Percentiles rank a stretch among this genome's conserved stretches.
Conservation (phyloP, 2,888 invertebrate species). For the Schizaphis graminum region DNA sequence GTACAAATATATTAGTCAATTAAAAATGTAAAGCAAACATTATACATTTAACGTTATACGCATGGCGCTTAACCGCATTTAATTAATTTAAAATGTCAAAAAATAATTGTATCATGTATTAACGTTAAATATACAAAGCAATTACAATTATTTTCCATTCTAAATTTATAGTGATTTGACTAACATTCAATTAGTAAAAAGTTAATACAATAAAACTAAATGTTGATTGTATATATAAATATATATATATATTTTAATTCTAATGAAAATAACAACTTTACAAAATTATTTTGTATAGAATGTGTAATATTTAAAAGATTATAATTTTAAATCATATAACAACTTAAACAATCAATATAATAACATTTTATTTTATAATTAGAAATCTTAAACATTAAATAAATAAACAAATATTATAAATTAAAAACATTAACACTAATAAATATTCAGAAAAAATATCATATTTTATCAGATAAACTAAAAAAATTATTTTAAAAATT, state of each 20-base stretch:
- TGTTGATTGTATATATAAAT: neutral
- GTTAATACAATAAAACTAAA: neutral
- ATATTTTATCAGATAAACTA: neutral
- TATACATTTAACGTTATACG: neutral
- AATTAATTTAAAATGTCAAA: constrained; percentile 18
- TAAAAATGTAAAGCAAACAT: neutral
- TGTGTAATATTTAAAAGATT: neutral
- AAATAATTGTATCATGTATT: neutral
- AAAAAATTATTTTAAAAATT: neutral
- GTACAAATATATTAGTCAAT: neutral
- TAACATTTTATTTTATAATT: neutral
- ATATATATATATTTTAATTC: neutral
- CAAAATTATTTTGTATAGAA: neutral
- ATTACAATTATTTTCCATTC: neutral
- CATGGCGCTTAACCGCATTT: neutral
- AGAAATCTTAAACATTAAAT: neutral
- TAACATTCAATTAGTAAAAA: neutral
- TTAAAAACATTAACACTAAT: no score
- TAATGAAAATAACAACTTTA: neutral
- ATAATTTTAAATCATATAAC: neutral
- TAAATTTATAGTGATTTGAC: neutral
- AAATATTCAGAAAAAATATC: neutral
- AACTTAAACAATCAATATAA: no score
- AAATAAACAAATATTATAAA: neutral
- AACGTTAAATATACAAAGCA: neutral